Evolutionary conservation across 2,113 vertebrate genomes (phyloP).

Genomic region (Glaucomys volans): DNA sequence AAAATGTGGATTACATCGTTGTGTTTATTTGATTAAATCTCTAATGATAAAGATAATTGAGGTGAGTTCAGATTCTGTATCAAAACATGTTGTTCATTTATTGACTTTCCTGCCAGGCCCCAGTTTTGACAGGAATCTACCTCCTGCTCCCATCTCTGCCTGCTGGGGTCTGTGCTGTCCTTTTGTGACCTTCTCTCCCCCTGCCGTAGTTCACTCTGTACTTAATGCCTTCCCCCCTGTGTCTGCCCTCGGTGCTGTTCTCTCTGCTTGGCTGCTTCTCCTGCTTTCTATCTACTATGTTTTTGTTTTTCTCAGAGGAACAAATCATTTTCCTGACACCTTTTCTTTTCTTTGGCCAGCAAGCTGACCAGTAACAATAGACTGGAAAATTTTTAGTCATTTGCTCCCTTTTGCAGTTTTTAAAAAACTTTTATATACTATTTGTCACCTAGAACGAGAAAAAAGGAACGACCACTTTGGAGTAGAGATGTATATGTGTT

Average conservation of each 20-base stretch:
- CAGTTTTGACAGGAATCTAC: background rate
- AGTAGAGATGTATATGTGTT: background rate
- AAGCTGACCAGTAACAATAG: background rate
- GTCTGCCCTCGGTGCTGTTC: background rate
- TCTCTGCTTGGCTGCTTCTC: background rate
- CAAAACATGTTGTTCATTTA: background rate
- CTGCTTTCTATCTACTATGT: background rate
- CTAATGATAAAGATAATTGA: background rate
- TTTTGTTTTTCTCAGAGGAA: slow-evolving; percentile 12
- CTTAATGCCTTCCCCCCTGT: no score
- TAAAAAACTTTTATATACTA: background rate
- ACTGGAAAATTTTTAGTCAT: slow-evolving; percentile 34
- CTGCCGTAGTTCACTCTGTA: background rate
- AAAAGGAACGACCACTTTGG: slow-evolving; percentile 20
- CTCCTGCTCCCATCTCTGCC: background rate
- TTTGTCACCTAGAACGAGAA: background rate
- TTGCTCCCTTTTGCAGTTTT: slow-evolving; percentile 28
- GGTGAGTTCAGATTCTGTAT: background rate
- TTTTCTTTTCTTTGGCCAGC: slow-evolving; percentile 60
- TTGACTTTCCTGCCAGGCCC: background rate
- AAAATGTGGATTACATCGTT: background rate
- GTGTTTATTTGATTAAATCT: slow-evolving; percentile 29
- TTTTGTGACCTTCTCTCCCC: background rate
- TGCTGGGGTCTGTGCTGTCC: background rate
- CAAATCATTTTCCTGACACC: background rate